Evolutionary conservation across 2,113 vertebrate genomes (phyloP).

Genomic region (Toxotes jaculatrix): DNA sequence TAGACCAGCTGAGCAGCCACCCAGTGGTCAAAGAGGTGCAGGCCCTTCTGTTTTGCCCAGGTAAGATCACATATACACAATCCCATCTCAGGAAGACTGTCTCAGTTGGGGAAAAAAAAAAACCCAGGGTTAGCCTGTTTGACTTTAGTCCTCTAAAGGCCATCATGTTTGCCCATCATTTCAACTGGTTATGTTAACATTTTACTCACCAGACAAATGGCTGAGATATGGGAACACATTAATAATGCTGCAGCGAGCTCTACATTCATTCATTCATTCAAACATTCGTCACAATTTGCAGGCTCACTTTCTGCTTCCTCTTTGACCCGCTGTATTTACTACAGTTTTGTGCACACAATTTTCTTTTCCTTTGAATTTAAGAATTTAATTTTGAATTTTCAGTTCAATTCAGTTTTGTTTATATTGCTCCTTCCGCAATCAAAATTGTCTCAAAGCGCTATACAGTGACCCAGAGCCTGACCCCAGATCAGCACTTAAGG

Average conservation of each 20-base stretch:
- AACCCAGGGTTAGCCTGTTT: neutral
- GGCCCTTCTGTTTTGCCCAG: conserved; percentile 83
- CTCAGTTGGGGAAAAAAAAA: neutral
- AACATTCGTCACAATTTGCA: neutral
- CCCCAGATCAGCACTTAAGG: too few relatives aligned
- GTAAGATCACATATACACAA: conserved; percentile 60
- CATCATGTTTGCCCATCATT: neutral
- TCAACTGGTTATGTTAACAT: neutral
- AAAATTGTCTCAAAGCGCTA: too few relatives aligned
- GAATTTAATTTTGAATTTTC: too few relatives aligned
- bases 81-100: neutral
- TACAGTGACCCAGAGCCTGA: too few relatives aligned
- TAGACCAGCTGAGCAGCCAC: conserved; percentile 73
- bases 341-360: neutral
- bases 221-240: neutral
- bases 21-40: conserved; percentile 71
- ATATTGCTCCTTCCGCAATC: too few relatives aligned
- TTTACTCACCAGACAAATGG: too few relatives aligned
- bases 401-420: too few relatives aligned
- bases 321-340: neutral
- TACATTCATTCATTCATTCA: neutral
- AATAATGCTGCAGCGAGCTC: neutral
- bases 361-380: neutral
- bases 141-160: neutral
- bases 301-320: neutral